Base-by-base conservation (phyloP, 2,888 invertebrate species). In the Amphipoea oculea region DNA sequence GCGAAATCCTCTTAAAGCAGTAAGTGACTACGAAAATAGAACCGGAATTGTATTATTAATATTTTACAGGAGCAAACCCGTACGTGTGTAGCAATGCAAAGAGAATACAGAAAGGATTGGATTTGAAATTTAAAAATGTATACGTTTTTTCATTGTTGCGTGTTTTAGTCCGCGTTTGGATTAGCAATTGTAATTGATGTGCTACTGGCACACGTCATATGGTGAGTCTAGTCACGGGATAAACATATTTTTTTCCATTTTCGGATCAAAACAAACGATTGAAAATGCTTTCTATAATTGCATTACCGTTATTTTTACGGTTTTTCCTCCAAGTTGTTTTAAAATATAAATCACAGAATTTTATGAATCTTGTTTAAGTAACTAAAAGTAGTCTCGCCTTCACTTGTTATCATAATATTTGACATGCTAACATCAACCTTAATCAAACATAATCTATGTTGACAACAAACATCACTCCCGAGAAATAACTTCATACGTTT, bases 1-100 rank as follows among this genome's bases (percentile, higher is more conserved):
- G 93, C 93, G 86, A 94, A 96, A 96, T 95, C 95, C 94, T 94
- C 94, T 95, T 94, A 95, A 86, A 92, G 87, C 90, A 89, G 88
- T 91, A 90, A 90, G 87, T 89, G 89, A 87, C 85, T 87, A 89
- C 88, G 86, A 88, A 90, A 90, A 90, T 89, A 87, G 85, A 88
- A 89, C 62, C 69, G 69, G 85, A 88, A 88, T 89, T 86, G 92
- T 91, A 86, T 78, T 87, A 87, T 87, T 86, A 88, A 89, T 91
- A 89, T 89, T 89, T 88, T 86, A 84, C 81, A 73, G 76, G 68
- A 84, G 66, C 72, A 75, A 70, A 83, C 81, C 65, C 68, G 78
- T 78, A 82, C 79, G 76, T 82, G 79, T 70, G 57, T 75, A 79
- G 86, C 81, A 83, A 86, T 86, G 82, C 73, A 80, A 86, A 83